These are phyloP conservation scores for Lepilemur ruficaudatus DNA, from an alignment of 2,797 vertebrate species.

Conservation along the genomic window DNA sequence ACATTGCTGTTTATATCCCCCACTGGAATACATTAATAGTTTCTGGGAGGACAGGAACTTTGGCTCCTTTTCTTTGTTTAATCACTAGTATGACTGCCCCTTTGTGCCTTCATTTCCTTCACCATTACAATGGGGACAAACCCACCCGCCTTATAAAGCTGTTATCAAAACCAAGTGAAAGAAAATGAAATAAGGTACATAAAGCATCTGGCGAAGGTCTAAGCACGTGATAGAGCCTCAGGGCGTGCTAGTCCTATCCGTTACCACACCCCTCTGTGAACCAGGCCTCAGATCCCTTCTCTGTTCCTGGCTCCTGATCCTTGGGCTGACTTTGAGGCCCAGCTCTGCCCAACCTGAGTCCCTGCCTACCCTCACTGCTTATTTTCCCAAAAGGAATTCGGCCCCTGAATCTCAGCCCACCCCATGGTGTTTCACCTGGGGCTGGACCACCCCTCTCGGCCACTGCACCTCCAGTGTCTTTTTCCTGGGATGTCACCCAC, in stretches of 20 bases:
- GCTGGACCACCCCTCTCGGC: background rate
- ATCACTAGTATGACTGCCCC: background rate
- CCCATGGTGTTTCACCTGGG: background rate
- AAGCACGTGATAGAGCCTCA: background rate
- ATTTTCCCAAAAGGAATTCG: no score
- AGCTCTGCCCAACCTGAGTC: background rate
- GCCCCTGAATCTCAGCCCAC: background rate
- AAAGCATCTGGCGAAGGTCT: background rate
- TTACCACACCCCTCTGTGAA: no score
- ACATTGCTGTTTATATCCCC: background rate
- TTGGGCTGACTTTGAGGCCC: background rate
- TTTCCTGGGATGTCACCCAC: background rate
- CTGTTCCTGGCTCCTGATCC: background rate
- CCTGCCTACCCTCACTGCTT: background rate
- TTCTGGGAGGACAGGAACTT: background rate
- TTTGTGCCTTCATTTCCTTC: no score
- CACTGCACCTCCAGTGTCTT: background rate
- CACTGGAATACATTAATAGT: background rate
- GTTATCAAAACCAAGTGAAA: no score
- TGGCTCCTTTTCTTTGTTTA: background rate
- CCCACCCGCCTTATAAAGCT: background rate
- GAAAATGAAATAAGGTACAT: background rate
- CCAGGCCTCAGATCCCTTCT: background rate
- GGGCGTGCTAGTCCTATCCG: no score
- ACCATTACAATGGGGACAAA: background rate